These are phyloP conservation scores for Pipistrellus pygmaeus DNA, from an alignment of 2,797 vertebrate genomes.

Conservation along the genomic window DNA sequence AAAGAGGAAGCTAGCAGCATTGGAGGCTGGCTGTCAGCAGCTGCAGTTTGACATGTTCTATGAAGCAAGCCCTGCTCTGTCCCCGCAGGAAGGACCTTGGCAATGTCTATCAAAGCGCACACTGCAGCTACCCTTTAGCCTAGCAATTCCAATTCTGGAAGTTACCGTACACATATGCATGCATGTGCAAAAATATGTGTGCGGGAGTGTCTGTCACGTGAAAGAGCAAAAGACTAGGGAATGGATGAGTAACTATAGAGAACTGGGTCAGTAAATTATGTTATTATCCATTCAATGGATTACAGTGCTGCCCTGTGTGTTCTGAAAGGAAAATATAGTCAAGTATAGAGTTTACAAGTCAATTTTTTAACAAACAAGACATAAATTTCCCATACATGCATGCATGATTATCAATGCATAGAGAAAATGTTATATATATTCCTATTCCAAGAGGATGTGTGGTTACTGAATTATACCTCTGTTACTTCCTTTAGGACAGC, in stretches of 20 bases:
- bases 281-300: neutral
- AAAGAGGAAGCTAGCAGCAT: neutral
- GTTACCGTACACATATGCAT: neutral
- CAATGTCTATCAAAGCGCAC: slow-evolving; percentile 4
- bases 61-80: neutral
- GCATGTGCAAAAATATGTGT: neutral
- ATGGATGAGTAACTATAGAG: neutral
- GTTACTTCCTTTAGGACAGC: neutral
- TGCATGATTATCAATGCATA: neutral
- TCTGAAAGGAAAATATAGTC: neutral
- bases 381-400: neutral
- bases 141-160: slow-evolving; percentile 24
- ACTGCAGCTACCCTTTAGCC: neutral
- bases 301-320: neutral
- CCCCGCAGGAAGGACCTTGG: neutral
- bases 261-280: neutral
- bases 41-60: neutral
- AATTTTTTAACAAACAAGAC: slow-evolving; percentile 9
- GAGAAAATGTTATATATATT: neutral
- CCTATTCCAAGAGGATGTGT: neutral
- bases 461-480: neutral
- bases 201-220: neutral
- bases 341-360: neutral
- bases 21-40: neutral
- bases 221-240: slow-evolving; percentile 31